Evolutionary conservation across 2,797 vertebrate genomes (phyloP).

Genomic region (Pachyuromys duprasi): DNA sequence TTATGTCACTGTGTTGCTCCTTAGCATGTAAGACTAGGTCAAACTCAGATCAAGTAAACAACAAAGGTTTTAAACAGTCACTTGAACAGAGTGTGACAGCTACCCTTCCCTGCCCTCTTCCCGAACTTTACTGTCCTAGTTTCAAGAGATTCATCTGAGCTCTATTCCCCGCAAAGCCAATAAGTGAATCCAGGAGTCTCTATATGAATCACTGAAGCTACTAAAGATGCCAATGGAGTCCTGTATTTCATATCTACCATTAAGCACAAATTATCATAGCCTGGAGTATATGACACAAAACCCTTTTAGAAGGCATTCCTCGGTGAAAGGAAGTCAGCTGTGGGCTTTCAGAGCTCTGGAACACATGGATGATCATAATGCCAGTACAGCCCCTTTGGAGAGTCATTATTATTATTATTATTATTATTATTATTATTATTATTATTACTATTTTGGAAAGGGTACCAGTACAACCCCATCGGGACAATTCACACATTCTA

Average conservation of each 20-base stretch:
- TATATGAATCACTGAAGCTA: constrained; percentile 12
- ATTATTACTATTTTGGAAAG: not conserved
- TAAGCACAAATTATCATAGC: constrained; percentile 24
- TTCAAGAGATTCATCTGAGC: not conserved
- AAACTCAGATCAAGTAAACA: constrained; percentile 41
- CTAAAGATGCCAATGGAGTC: not conserved
- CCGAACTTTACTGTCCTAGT: not conserved
- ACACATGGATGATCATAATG: not conserved
- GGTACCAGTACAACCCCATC: not conserved
- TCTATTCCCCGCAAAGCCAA: constrained; percentile 11
- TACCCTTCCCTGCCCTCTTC: not conserved
- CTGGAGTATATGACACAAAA: not conserved
- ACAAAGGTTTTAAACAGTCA: not conserved
- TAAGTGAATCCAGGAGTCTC: constrained; percentile 25
- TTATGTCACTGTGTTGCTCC: not conserved
- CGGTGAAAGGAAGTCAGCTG: not conserved
- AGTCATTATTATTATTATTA: not conserved
- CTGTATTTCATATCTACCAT: constrained; percentile 7
- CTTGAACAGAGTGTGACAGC: not conserved
- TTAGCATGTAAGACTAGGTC: not conserved
- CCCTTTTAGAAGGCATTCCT: not conserved
- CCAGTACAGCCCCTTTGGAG: not conserved
- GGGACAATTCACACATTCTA: not conserved
- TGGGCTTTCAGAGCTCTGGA: not conserved
- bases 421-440: no score